Base-by-base conservation (phyloP, 2,888 invertebrate species). In the Agrotis puta region DNA sequence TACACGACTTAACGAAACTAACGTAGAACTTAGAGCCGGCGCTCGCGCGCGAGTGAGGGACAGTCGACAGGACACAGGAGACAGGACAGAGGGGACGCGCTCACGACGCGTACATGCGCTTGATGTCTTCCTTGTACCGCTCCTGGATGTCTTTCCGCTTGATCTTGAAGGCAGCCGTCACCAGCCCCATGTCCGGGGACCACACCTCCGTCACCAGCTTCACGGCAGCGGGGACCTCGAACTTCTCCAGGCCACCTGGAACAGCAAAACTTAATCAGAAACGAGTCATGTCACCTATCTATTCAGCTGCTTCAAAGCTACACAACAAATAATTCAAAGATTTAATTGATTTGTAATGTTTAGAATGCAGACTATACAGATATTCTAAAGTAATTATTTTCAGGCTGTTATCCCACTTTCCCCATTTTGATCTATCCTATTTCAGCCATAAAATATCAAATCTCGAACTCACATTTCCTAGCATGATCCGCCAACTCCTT, bases 151-250 rank as follows among this genome's bases (percentile, higher is more conserved):
- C 98, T 97, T 99, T 99, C 89, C 99, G 97, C 95, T 99, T 99
- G 92, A 99, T 97, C 96, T 99, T 99, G 96, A 99, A 99, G 67
- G 99, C 99, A 83, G 99, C 99, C 47, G 99, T 99, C 14, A 99
- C 99, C 61, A 99, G 97, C 70, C 99, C 99, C 97, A 98, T 98
- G 91, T 99, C 99, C 0, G 99, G 99, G 1, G 99, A 98, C 99
- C 99, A 99, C 75, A 98, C 98, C 89, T 99, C 99, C 64, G 98
- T 97, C 92, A 98, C 98, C 70, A 99, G 96, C 92, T 98, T 98
- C 68, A 99, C 97, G 4, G 98, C 98, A 50, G 98, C 97, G 2
- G 99, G 99, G 75, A 99, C 97, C 94, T 99, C 99, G 93, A 98
- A 99, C 91, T 98, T 98, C 92, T 98, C 98, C 87, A 99, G 96